Evolutionary conservation across 2,797 vertebrate genomes (phyloP).

Genomic region (Lagorchestes hirsutus): DNA sequence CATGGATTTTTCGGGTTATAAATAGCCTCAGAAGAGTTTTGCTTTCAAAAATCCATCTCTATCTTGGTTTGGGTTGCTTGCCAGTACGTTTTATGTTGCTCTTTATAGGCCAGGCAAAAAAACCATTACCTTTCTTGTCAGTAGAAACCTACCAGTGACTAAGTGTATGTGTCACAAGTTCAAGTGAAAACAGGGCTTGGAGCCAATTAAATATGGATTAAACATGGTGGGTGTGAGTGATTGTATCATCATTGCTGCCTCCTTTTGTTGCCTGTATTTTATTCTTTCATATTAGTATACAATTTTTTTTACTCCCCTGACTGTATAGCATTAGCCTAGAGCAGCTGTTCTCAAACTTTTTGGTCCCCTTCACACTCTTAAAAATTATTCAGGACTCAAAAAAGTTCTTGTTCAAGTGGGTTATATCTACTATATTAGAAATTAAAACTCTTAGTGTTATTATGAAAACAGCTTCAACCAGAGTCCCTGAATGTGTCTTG

Average conservation of each 20-base stretch:
- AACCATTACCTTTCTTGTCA: not conserved
- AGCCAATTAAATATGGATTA: not conserved
- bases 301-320: accelerated
- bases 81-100: not conserved
- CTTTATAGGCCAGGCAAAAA: not conserved
- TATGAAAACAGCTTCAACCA: not conserved
- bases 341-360: not conserved
- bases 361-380: not conserved
- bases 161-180: not conserved
- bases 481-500: not conserved
- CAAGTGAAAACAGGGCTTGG: not conserved
- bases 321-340: not conserved
- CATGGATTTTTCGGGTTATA: not conserved
- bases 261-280: accelerated
- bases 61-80: not conserved
- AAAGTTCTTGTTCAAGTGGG: not conserved
- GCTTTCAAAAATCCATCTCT: not conserved
- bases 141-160: not conserved
- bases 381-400: not conserved
- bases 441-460: not conserved
- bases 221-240: not conserved
- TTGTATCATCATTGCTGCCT: accelerated
- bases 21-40: not conserved
- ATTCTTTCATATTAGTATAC: not conserved
- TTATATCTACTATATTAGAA: not conserved